Evolutionary conservation across 2,888 invertebrate genomes (phyloP).

Genomic region (Labia minor): DNA sequence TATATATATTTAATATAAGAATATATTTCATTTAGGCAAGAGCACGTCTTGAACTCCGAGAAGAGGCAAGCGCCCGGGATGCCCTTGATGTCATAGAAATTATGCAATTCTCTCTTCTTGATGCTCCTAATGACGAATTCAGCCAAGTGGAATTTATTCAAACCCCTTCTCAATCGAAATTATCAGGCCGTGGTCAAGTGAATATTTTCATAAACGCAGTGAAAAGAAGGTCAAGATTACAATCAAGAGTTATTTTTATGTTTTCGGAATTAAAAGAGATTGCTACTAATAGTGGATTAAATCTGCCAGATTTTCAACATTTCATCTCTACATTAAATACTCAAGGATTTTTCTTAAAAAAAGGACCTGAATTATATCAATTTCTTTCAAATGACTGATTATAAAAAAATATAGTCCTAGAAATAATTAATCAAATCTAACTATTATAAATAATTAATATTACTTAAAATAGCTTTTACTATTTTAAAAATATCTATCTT

Average conservation of each 20-base stretch:
- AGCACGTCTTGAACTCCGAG: slow-evolving; percentile 75
- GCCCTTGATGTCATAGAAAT: slow-evolving; percentile 79
- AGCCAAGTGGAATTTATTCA: slow-evolving; percentile 48
- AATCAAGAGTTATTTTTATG: slow-evolving; percentile 61
- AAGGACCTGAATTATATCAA: slow-evolving; percentile 63
- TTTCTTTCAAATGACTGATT: slow-evolving; percentile 37
- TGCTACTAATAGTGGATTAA: slow-evolving; percentile 52
- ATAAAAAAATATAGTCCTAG: too few relatives aligned
- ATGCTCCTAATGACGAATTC: slow-evolving; percentile 61
- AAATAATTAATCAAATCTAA: too few relatives aligned
- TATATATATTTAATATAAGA: too few relatives aligned
- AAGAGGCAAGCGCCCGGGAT: slow-evolving; percentile 66
- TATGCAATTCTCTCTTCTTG: slow-evolving; percentile 65
- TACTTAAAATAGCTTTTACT: too few relatives aligned
- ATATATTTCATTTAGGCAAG: too few relatives aligned
- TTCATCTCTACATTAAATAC: slow-evolving; percentile 69
- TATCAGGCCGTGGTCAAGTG: slow-evolving; percentile 41
- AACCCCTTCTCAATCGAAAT: not conserved
- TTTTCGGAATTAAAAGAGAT: slow-evolving; percentile 65
- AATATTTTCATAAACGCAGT: slow-evolving; percentile 61
- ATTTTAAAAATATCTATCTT: too few relatives aligned
- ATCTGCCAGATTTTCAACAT: slow-evolving; percentile 51
- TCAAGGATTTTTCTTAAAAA: slow-evolving; percentile 75
- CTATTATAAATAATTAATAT: too few relatives aligned
- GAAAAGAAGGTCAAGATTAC: slow-evolving; percentile 51